Conservation (phyloP, 2,888 invertebrate species). For the Leptinotarsa rubiginosa region DNA sequence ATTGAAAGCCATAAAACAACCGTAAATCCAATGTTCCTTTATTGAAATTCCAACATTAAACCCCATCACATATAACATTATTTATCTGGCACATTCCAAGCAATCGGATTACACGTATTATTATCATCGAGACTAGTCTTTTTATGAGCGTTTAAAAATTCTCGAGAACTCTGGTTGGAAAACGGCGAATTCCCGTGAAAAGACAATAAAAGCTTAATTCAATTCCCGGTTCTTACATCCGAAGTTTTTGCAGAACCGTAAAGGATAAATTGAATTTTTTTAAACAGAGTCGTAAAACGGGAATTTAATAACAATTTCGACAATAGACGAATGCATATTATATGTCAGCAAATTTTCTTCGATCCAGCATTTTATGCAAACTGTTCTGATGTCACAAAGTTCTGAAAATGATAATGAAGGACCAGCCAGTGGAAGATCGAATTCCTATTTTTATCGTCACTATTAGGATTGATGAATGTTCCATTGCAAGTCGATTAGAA, state of each 20-base stretch:
- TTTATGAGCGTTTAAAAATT: constrained; percentile 7
- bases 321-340: not conserved
- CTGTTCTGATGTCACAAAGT: no score
- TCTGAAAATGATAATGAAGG: no score
- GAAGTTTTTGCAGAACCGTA: constrained; percentile 7
- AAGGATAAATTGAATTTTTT: constrained; percentile 22
- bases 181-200: constrained; percentile 13
- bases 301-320: not conserved
- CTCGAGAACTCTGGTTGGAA: not conserved
- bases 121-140: not conserved
- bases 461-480: no score
- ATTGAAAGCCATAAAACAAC: not conserved
- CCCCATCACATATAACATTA: not conserved
- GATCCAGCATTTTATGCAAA: not conserved
- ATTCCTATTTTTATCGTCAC: no score
- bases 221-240: constrained; percentile 1
- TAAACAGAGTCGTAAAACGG: not conserved
- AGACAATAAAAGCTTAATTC: constrained; percentile 22
- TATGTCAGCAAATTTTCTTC: not conserved
- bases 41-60: not conserved
- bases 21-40: not conserved
- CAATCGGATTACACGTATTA: not conserved
- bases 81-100: not conserved
- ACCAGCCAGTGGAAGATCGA: no score
- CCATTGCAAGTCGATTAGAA: no score